Evolutionary conservation across 53 echinoderm and acorn worm species (phyloP).

Genomic region (Astropecten irregularis): DNA sequence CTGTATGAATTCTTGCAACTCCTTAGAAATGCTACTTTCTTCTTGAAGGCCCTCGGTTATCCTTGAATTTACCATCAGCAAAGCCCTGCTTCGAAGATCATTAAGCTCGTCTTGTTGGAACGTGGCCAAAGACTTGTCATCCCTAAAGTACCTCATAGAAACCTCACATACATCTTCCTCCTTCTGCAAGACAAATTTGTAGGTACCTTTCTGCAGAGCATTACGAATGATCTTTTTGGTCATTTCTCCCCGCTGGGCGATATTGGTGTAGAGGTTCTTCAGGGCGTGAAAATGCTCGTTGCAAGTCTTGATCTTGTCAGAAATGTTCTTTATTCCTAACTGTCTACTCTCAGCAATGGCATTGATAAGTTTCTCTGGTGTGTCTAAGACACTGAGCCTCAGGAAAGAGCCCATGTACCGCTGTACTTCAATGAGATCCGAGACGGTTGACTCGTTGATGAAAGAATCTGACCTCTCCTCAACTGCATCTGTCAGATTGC

Average conservation of each 20-base stretch:
- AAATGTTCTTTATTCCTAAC: constrained; percentile 41
- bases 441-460: constrained; percentile 60
- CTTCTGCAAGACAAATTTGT: constrained; percentile 22
- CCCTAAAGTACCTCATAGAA: constrained; percentile 37
- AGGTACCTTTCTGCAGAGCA: constrained; percentile 40
- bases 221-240: constrained; percentile 51
- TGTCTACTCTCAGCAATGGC: constrained; percentile 37
- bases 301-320: constrained; percentile 58
- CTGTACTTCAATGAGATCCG: constrained; percentile 61
- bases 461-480: constrained; percentile 60
- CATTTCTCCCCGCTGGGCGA: constrained; percentile 63
- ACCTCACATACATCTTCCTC: constrained; percentile 37
- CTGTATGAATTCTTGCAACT: constrained; percentile 29
- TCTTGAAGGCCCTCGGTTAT: not conserved
- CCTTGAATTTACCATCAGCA: constrained; percentile 35
- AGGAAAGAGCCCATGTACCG: constrained; percentile 46
- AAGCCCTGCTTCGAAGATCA: constrained; percentile 55
- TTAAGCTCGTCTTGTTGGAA: constrained; percentile 42
- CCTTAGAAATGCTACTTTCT: not conserved
- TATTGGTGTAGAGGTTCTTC: constrained; percentile 61
- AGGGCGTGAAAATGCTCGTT: constrained; percentile 51
- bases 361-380: constrained; percentile 47
- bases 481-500: constrained; percentile 65
- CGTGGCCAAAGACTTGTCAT: constrained; percentile 9
- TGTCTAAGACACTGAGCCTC: constrained; percentile 16